phyloP scores from a whole-genome alignment of 2,113 vertebrate species.

The Potamarius usumacintae region DNA sequence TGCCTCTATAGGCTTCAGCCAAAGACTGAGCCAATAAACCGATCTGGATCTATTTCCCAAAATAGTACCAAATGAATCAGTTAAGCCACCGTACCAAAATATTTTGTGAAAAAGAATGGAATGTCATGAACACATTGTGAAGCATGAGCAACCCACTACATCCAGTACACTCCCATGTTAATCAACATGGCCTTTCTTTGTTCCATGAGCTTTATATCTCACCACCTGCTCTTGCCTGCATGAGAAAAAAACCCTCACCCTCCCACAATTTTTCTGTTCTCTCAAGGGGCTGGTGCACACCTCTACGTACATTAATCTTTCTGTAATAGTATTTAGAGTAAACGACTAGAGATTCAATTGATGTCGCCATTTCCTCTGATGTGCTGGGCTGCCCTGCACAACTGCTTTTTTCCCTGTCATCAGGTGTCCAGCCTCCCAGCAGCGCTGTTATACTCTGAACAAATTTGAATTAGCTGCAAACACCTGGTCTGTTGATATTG shows the following conservation, averaged over 20 bases:
- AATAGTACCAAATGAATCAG: background rate
- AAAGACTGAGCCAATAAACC: background rate
- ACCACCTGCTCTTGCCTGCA: background rate
- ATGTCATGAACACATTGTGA: background rate
- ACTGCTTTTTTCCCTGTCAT: conserved; percentile 14
- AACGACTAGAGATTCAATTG: background rate
- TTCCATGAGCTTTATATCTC: background rate
- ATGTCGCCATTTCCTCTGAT: conserved; percentile 17
- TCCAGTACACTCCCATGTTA: background rate
- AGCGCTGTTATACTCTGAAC: conserved; percentile 19
- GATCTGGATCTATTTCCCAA: background rate
- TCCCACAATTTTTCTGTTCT: background rate
- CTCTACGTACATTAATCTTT: background rate
- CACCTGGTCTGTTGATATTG: conserved; percentile 40
- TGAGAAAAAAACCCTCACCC: background rate
- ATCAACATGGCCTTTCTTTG: background rate
- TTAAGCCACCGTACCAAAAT: background rate
- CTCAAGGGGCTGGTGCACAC: background rate
- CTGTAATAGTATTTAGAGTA: background rate
- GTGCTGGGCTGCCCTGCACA: background rate
- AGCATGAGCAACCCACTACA: background rate
- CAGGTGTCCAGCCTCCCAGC: conserved; percentile 19
- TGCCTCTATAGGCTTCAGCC: too few species aligned
- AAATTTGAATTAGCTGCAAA: conserved; percentile 46
- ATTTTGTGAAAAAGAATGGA: background rate